Base-by-base conservation (phyloP, 1,140 invertebrate species). In the Temnothorax curvispinosus region DNA sequence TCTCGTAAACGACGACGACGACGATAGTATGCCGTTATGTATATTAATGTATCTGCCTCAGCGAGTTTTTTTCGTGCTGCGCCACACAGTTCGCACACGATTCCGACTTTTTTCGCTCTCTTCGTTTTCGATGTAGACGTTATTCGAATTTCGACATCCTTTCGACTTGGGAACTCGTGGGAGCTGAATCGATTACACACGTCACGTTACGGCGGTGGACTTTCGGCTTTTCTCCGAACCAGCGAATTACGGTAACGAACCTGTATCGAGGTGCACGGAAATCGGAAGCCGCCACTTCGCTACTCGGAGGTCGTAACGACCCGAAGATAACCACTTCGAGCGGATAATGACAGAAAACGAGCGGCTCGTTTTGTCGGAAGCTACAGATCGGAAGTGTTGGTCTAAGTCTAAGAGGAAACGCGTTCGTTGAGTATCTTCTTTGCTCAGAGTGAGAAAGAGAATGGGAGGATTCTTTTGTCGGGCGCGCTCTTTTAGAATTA, bases 171-270 rank as follows among this genome's bases (percentile, higher is more conserved):
- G 35, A 62, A 85, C 1, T 15, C 15, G n/a, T 18, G 41, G 9
- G 47, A 69, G 21, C 21, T 32, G 60, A 85, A 52, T 69, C 52
- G 58, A 50, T 65, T 32, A 72, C n/a, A 21, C 15, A 21, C n/a
- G 50, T 58, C 41, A 11, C 52, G 27, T 54, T 72, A 71, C 38
- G 35, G 6, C 15, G 35, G 41, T 7, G 44, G 72, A 84, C 32
- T 47, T 35, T 75, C 21, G 38, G 38, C 6, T 41, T 18, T 74
- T 78, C 18, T 21, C 11, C 38, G 47, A 32, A 65, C 32, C 77
- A 9, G 38, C 65, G 21, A 88, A 67, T 58, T 88, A 69, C 87
- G 77, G 82, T 91, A 88, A 91, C 72, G 85, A 90, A 88, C 27
- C 65, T 69, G 80, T 75, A 82, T 82, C 69, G 62, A 50, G 41